Conservation (phyloP, 2,113 vertebrate species). For the Cheirogaleus medius region DNA sequence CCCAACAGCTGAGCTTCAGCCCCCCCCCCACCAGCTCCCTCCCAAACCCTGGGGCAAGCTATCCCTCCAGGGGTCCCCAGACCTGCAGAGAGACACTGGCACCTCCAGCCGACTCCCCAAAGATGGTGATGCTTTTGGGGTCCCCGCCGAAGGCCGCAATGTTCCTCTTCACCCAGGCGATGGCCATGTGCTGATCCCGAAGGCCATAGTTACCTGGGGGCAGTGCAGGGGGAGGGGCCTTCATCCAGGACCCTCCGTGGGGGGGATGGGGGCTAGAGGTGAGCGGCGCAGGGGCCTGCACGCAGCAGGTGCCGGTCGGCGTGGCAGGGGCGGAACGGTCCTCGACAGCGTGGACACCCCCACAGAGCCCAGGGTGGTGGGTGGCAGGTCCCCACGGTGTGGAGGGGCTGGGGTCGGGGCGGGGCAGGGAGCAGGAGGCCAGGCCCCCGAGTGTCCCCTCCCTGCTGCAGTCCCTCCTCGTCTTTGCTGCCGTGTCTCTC, state of each 20-base stretch:
- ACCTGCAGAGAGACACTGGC: slow-evolving; percentile 94
- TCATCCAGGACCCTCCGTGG: background rate
- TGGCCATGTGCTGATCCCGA: slow-evolving; percentile 96
- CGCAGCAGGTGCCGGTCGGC: rapidly evolving
- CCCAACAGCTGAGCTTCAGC: background rate
- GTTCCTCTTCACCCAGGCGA: slow-evolving; percentile 96
- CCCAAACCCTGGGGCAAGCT: background rate
- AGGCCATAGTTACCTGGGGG: slow-evolving; percentile 93
- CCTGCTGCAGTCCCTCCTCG: background rate
- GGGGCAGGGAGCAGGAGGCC: background rate
- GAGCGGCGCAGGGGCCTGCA: background rate
- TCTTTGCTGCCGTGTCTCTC: background rate
- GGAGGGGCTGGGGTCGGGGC: no score
- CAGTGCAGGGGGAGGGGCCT: background rate
- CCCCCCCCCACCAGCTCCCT: rapidly evolving
- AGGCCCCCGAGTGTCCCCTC: no score
- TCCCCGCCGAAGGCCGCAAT: slow-evolving; percentile 94
- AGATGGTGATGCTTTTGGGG: slow-evolving; percentile 93
- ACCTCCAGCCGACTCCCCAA: slow-evolving; percentile 94
- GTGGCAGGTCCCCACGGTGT: background rate
- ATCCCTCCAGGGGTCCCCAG: rapidly evolving
- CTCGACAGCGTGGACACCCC: rapidly evolving
- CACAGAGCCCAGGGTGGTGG: background rate
- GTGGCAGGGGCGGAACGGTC: rapidly evolving
- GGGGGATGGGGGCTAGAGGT: background rate